Percentiles rank a stretch among this genome's conserved stretches.
These are phyloP conservation scores for Phyto melanocephala DNA, from an alignment of 2,888 invertebrate species.

Conservation along the genomic window DNA sequence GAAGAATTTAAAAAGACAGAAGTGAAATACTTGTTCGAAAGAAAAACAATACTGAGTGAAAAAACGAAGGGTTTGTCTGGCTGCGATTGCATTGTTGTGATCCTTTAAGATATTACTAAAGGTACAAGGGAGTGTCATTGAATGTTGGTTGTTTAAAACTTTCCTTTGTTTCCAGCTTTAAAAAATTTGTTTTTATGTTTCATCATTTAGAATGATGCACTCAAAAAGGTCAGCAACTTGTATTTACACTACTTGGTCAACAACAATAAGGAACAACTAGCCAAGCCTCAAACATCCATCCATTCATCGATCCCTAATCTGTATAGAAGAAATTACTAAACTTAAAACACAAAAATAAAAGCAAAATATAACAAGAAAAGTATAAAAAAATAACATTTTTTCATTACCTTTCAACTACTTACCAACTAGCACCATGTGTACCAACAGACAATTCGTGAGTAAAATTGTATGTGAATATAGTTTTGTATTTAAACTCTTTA, in stretches of 20 bases:
- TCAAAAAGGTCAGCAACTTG: conserved; percentile 64
- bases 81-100: conserved; percentile 52
- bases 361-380: conserved; percentile 17
- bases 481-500: conserved; percentile 22
- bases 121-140: conserved; percentile 58
- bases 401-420: conserved; percentile 14
- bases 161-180: conserved; percentile 25
- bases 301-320: conserved; percentile 23
- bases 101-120: conserved; percentile 54
- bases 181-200: background rate
- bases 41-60: background rate
- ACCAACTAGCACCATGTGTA: conserved; percentile 55
- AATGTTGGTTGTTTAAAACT: conserved; percentile 51
- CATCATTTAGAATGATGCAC: conserved; percentile 60
- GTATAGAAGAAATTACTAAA: conserved; percentile 11
- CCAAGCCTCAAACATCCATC: background rate
- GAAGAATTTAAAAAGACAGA: background rate
- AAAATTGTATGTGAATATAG: background rate
- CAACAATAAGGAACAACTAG: conserved; percentile 34
- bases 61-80: conserved; percentile 54
- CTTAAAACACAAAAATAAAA: conserved; percentile 19
- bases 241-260: conserved; percentile 57
- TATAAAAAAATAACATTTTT: conserved; percentile 26
- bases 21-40: background rate
- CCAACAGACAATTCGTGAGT: conserved; percentile 1